phyloP scores from a whole-genome alignment of 2,888 invertebrate species.

The Empis stercorea region DNA sequence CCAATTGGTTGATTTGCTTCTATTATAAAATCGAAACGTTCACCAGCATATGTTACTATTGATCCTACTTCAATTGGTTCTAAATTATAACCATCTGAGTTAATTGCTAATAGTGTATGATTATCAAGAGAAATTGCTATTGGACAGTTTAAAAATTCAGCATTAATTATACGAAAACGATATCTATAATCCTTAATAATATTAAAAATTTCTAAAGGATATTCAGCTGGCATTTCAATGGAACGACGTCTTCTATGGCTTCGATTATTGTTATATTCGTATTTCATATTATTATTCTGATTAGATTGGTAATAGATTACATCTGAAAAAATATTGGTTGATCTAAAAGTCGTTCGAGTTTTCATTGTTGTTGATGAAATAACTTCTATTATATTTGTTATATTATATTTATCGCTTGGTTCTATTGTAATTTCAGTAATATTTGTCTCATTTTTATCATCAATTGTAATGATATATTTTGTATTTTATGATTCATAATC shows the following conservation, averaged over 20 bases:
- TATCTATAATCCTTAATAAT: constrained; percentile 49
- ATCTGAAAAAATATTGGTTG: not conserved
- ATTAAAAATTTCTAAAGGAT: constrained; percentile 24
- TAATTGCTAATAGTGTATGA: constrained; percentile 64
- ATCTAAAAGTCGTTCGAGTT: too few relatives aligned
- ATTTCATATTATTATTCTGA: not conserved
- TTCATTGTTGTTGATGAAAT: too few relatives aligned
- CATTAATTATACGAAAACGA: constrained; percentile 70
- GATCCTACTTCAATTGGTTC: constrained; percentile 55
- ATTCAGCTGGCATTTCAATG: not conserved
- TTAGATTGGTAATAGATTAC: not conserved
- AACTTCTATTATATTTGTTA: too few relatives aligned
- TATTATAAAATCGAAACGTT: constrained; percentile 73
- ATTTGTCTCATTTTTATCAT: too few relatives aligned
- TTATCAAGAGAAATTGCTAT: constrained; percentile 71
- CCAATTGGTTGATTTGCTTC: constrained; percentile 55
- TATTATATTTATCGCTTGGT: too few relatives aligned
- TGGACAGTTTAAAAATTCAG: constrained; percentile 79
- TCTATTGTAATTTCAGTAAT: too few relatives aligned
- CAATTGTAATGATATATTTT: too few relatives aligned
- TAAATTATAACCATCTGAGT: constrained; percentile 67
- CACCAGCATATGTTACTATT: constrained; percentile 74
- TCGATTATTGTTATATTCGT: too few relatives aligned
- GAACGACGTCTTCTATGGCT: not conserved
- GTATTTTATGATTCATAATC: too few relatives aligned